Base-by-base conservation (phyloP, 1,140 invertebrate species). In the Hydropsyche tenuis region DNA sequence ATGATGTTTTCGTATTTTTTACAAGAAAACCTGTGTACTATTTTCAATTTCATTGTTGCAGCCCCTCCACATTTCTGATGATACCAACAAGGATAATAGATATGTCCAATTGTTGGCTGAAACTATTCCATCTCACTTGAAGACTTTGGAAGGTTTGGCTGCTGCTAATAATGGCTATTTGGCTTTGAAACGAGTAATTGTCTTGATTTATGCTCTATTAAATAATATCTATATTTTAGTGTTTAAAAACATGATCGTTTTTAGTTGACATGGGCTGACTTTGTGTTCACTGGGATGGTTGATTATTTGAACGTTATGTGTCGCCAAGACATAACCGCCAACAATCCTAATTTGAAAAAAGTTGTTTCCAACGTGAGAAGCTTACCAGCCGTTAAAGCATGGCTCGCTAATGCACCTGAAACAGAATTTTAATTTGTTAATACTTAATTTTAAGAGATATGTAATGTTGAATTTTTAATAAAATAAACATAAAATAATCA, bases 201-300 rank as follows among this genome's bases (percentile, higher is more conserved):
- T n/a, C n/a, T n/a, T n/a, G n/a, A n/a, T n/a, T n/a, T n/a, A n/a
- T n/a, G n/a, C n/a, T n/a, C n/a, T n/a, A n/a, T n/a, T n/a, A n/a
- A n/a, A n/a, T n/a, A n/a, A n/a, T n/a, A n/a, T n/a, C n/a, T n/a
- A n/a, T n/a, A n/a, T n/a, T n/a, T n/a, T n/a, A n/a, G n/a, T n/a
- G n/a, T n/a, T n/a, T n/a, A n/a, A n/a, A n/a, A n/a, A n/a, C n/a
- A n/a, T n/a, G n/a, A n/a, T n/a, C n/a, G n/a, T n/a, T n/a, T n/a
- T n/a, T n/a, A 90, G 88, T 79, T 91, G 1, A 87, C 89, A 11
- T 91, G 89, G 89, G 90, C 88, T 37, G 91, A 92, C 81, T 75
- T 92, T 3, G 83, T 84, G 77, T 89, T 91, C 73, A 87, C 89
- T 27, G 87, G 82, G 48, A 78, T 90, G 51, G 80, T 89, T 68